Conservation (phyloP, 2,888 invertebrate genomes). For the Laspeyria flexula region DNA sequence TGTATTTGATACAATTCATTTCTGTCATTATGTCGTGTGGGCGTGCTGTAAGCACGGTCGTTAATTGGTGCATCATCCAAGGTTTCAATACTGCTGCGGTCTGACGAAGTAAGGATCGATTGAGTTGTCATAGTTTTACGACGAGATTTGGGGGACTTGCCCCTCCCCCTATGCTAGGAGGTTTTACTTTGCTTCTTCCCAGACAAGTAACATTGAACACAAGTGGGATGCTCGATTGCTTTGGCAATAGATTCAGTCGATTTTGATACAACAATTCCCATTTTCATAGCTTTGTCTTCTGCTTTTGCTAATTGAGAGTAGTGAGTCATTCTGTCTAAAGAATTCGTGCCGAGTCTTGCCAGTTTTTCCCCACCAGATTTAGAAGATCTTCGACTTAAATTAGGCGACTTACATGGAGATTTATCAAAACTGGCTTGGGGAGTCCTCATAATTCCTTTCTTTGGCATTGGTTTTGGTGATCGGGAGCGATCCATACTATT, state of each 20-base stretch:
- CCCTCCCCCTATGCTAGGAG: conserved; percentile 89
- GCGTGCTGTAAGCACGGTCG: conserved; percentile 70
- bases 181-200: conserved; percentile 85
- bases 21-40: conserved; percentile 61
- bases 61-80: conserved; percentile 62
- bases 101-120: conserved; percentile 72
- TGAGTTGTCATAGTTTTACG: conserved; percentile 71
- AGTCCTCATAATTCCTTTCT: conserved; percentile 83
- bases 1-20: conserved; percentile 86
- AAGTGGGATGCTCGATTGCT: conserved; percentile 89
- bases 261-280: conserved; percentile 85
- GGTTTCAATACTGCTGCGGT: conserved; percentile 79
- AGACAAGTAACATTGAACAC: conserved; percentile 90
- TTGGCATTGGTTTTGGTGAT: conserved; percentile 80
- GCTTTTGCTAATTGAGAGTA: conserved; percentile 82
- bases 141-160: conserved; percentile 86
- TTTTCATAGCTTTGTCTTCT: conserved; percentile 81
- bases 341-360: conserved; percentile 79
- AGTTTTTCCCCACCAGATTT: conserved; percentile 76
- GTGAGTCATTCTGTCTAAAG: conserved; percentile 79
- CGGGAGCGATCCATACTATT: conserved; percentile 75
- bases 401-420: conserved; percentile 79
- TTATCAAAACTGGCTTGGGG: conserved; percentile 82
- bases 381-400: conserved; percentile 75
- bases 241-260: conserved; percentile 84